These are phyloP conservation scores for Tribolium freemani DNA, from an alignment of 2,888 invertebrate genomes.

Conservation along the genomic window DNA sequence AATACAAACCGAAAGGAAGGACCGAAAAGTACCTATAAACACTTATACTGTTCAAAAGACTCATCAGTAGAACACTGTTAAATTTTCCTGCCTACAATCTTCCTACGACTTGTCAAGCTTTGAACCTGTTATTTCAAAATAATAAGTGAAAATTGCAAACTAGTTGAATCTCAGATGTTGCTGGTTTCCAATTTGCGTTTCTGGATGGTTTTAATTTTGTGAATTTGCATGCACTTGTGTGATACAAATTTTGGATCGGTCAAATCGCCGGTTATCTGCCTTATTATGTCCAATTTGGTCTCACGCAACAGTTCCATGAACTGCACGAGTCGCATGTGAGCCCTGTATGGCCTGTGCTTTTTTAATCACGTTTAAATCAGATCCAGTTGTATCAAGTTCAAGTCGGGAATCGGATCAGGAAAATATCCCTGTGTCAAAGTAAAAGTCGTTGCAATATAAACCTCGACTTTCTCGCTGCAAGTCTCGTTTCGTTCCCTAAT, in stretches of 20 bases:
- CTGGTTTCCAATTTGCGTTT: too few relatives aligned
- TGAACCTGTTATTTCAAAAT: too few relatives aligned
- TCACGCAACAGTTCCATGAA: background rate
- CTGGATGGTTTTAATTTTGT: too few relatives aligned
- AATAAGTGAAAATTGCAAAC: too few relatives aligned
- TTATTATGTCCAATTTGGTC: background rate
- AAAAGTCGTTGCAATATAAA: background rate
- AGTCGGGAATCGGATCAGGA: background rate
- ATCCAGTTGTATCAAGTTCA: background rate
- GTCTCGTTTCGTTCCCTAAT: constrained; percentile 12
- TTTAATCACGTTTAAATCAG: background rate
- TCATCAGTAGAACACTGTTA: too few relatives aligned
- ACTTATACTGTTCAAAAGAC: too few relatives aligned
- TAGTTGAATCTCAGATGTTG: background rate
- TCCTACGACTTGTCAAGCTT: too few relatives aligned
- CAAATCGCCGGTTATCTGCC: background rate
- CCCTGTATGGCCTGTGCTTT: background rate
- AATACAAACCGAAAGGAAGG: too few relatives aligned
- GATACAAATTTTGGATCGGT: background rate
- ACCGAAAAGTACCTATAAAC: too few relatives aligned
- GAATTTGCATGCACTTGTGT: too few relatives aligned
- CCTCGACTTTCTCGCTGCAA: too few relatives aligned
- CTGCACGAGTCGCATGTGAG: background rate
- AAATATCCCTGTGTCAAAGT: background rate
- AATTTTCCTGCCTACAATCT: too few relatives aligned